Base-by-base conservation (phyloP, 1,140 invertebrate genomes). In the Neuroterus valhalla region DNA sequence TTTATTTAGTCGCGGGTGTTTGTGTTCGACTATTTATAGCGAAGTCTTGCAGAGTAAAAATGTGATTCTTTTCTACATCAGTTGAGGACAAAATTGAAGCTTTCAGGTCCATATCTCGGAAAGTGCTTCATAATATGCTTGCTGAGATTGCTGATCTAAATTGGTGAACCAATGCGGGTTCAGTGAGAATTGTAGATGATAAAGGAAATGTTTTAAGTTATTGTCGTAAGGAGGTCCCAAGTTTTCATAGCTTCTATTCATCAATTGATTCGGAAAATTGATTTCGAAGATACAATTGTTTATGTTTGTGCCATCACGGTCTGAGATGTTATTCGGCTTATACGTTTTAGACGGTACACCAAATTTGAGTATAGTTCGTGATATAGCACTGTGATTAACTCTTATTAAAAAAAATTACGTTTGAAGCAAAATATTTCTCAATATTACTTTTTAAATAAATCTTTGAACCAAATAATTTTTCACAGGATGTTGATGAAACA, bases 1-100 rank as follows among this genome's bases (percentile, higher is more conserved):
- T 45, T 68, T 73, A 68, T 68, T 73, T 68, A 66, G 52, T 68
- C n/a, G n/a, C 5, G 14, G 21, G 19, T 43, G 14, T 3, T 21
- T 66, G 19, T 43, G 14, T 3, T 21, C 21, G 55, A 21, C 14
- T 21, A 17, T n/a, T n/a, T 0, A 23, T 66, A 6, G 14, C 3
- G 14, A 26, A 21, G 19, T 21, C 12, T 12, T 21, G 4, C 2
- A 17, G 19, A 66, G 19, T 10, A 8, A 6, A 19, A 15, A 19
- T 21, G 5, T 2, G 21, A 45, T 10, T n/a, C 17, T 68, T 38
- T 5, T 43, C n/a, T n/a, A n/a, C n/a, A n/a, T n/a, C 11, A 31
- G 42, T 38, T 26, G 44, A 19, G n/a, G 42, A 17, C 0, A 44
- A 68, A 43, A 19, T 42, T 19, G 26, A 42, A 43, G 31, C 2